Evolutionary conservation across 2,113 vertebrate genomes (phyloP).

Genomic region (Pogonocichla stellata): DNA sequence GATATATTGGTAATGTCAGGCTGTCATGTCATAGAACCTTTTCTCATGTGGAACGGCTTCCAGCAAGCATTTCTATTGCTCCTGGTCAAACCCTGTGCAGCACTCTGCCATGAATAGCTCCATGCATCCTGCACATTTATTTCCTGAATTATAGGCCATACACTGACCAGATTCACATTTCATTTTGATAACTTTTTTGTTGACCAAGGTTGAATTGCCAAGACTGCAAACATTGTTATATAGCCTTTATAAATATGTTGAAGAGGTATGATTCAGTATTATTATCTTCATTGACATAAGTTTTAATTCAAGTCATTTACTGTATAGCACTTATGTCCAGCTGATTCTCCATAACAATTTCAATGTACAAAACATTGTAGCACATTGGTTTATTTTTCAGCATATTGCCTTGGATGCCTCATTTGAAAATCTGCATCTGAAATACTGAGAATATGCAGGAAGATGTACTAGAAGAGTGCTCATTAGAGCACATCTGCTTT

Average conservation of each 20-base stretch:
- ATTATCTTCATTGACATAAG: background rate
- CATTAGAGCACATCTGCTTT: slow-evolving; percentile 10
- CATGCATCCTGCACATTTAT: slow-evolving; percentile 15
- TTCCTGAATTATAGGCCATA: background rate
- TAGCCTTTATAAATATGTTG: background rate
- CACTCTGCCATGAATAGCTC: slow-evolving; percentile 31
- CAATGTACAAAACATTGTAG: background rate
- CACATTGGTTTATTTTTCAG: background rate
- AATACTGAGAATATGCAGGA: background rate
- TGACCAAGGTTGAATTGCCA: background rate
- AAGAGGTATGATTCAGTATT: background rate
- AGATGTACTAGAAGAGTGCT: background rate
- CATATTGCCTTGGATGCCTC: background rate
- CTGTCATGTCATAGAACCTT: slow-evolving; percentile 43
- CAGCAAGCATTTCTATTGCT: slow-evolving; percentile 34
- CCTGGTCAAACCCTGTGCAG: slow-evolving; percentile 5
- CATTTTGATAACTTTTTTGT: slow-evolving; percentile 3
- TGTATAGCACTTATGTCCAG: background rate
- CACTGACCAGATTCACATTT: slow-evolving; percentile 18
- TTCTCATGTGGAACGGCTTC: slow-evolving; percentile 41
- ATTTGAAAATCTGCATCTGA: slow-evolving; percentile 33
- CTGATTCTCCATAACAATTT: background rate
- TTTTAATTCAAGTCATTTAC: background rate
- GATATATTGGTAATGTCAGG: slow-evolving; percentile 59
- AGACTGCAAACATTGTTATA: background rate